These are phyloP conservation scores for Sitobion miscanthi DNA, from an alignment of 1,140 invertebrate species.

Conservation along the genomic window DNA sequence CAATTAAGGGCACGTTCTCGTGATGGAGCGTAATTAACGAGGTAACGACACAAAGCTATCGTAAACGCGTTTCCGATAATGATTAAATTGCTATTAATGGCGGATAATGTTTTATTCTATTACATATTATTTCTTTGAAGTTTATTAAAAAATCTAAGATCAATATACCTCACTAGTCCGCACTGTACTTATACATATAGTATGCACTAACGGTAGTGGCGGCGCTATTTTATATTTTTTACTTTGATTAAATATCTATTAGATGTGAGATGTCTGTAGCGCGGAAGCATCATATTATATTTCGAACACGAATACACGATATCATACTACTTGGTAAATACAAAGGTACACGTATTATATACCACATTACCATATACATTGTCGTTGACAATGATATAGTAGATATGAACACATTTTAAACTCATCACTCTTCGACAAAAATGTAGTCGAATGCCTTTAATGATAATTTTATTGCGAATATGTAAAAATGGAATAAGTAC, in stretches of 20 bases:
- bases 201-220: not conserved
- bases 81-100: conserved; percentile 41
- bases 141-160: conserved; percentile 1
- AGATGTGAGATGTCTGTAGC: not conserved
- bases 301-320: not conserved
- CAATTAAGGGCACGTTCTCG: conserved; percentile 41
- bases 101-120: conserved; percentile 14
- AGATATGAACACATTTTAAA: not conserved
- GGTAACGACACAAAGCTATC: not conserved
- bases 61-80: conserved; percentile 31
- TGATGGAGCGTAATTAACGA: conserved; percentile 38
- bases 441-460: not conserved
- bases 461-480: not conserved
- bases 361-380: not conserved
- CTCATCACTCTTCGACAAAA: not conserved
- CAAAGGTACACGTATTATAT: not conserved
- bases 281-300: not conserved
- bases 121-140: conserved; percentile 14
- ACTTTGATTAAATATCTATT: conserved; percentile 31
- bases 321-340: not conserved
- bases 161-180: not conserved
- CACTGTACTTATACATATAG: not conserved
- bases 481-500: not conserved
- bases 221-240: not conserved
- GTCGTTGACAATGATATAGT: not conserved